A percentile compares a stretch with the other conserved stretches of the same genome.
Conservation (phyloP, 2,797 vertebrate species). For the Gobio occitaniae region DNA sequence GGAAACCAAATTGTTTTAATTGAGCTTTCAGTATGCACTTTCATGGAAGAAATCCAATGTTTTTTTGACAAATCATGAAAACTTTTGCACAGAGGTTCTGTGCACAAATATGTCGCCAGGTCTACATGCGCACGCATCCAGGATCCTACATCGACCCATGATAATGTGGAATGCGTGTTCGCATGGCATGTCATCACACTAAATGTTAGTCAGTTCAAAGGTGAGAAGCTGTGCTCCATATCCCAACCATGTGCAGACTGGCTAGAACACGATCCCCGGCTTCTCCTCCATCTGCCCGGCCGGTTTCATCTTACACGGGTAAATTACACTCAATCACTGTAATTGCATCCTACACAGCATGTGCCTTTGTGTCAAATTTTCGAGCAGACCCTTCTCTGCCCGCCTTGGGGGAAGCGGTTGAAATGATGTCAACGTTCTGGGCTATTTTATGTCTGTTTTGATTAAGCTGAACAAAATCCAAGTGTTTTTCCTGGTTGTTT, state of each 20-base stretch:
- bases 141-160: background rate
- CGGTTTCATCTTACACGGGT: constrained; percentile 79
- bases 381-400: constrained; percentile 44
- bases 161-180: constrained; percentile 40
- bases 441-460: constrained; percentile 76
- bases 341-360: constrained; percentile 77
- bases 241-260: constrained; percentile 42
- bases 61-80: background rate
- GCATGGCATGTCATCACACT: constrained; percentile 48
- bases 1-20: constrained; percentile 64
- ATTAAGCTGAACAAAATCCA: constrained; percentile 78
- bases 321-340: constrained; percentile 84
- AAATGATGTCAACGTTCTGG: constrained; percentile 76
- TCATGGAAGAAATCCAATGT: background rate
- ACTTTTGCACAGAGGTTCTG: background rate
- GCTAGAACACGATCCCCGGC: constrained; percentile 70
- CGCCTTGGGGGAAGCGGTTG: constrained; percentile 43
- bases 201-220: constrained; percentile 52
- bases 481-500: constrained; percentile 73
- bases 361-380: constrained; percentile 64
- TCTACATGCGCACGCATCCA: background rate
- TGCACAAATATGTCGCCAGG: background rate
- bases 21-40: constrained; percentile 36
- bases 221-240: constrained; percentile 47
- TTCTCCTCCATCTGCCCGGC: constrained; percentile 70